phyloP scores from a whole-genome alignment of 2,797 vertebrate species.

The Poeciliopsis turneri region DNA sequence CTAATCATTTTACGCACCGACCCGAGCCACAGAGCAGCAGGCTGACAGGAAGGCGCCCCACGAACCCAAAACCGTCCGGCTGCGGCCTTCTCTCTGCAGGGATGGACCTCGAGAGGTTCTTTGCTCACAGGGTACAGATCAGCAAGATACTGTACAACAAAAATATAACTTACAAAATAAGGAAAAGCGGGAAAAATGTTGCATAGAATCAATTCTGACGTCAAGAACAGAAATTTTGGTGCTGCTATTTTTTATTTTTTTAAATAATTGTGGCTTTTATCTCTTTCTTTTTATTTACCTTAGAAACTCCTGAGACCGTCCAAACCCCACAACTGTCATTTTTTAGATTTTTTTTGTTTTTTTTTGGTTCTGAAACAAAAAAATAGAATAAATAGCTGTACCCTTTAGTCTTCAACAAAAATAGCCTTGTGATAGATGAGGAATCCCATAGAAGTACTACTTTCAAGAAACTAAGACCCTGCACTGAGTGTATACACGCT shows the following conservation, averaged over 20 bases:
- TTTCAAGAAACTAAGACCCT: constrained; percentile 77
- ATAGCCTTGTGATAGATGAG: constrained; percentile 69
- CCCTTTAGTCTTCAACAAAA: constrained; percentile 68
- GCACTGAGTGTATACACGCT: constrained; percentile 72
- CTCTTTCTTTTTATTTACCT: constrained; percentile 1
- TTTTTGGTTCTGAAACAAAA: constrained; percentile 70
- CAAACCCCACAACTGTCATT: constrained; percentile 27
- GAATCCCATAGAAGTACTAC: constrained; percentile 69
- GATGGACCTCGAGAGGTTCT: constrained; percentile 36
- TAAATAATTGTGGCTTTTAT: constrained; percentile 6
- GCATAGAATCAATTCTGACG: constrained; percentile 80
- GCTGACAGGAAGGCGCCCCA: constrained; percentile 74
- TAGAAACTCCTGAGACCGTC: constrained; percentile 75
- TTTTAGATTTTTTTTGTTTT: constrained; percentile 4
- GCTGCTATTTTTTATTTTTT: constrained; percentile 46
- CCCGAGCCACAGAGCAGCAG: constrained; percentile 85
- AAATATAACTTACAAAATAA: constrained; percentile 6
- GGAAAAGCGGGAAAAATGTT: constrained; percentile 60
- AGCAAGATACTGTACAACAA: constrained; percentile 43
- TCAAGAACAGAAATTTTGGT: constrained; percentile 69
- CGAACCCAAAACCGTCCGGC: constrained; percentile 74
- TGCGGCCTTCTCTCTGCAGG: constrained; percentile 66
- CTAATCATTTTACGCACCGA: constrained; percentile 68
- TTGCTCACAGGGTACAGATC: constrained; percentile 10
- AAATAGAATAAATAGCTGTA: constrained; percentile 65